Base-by-base conservation (phyloP, 2,113 vertebrate genomes). In the Tragelaphus strepsiceros region DNA sequence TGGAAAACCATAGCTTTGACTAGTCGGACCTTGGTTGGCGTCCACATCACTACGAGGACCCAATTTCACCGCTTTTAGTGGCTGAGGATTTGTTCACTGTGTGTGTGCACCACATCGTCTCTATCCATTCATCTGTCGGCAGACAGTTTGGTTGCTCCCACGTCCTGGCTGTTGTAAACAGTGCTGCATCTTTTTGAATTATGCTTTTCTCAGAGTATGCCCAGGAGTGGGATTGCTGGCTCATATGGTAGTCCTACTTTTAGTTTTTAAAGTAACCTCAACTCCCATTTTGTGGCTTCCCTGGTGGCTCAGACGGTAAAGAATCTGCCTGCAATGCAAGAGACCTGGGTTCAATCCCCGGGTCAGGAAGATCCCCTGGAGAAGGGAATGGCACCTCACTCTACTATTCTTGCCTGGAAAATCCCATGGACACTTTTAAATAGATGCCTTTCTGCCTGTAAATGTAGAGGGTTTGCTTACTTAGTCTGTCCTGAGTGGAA, bases 11-110 rank as follows among this genome's bases (percentile, higher is more conserved):
- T 3, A 74, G 35, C 35, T 5, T 39, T 74, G 67, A 24, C 35
- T 39, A 22, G 5, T 6, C 0, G 0, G 35, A 35, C 21, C 67
- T 74, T 1, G 35, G 35, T 12, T 6, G 67, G 19, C 5, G 0
- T 39, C 35, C 21, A 15, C 13, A 15, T 43, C 12, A 8, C 22
- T 7, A 26, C 3, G 12, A 43, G 7, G 39, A 14, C 39, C 39
- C 71, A 2, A 2, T 26, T 26, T 26, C 71, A 24, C 39, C 12
- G 11, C 3, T 15, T 77, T 77, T 6, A 7, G 22, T 4, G 71
- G 71, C 71, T 0, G 71, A 43, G 71, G 5, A 26, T 14, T 39
- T 26, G 11, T 26, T 1, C 39, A 3, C 12, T 0, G 1, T 14
- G 7, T 7, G 35, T 43, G 12, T 3, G 11, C 21, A 0, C 71